Evolutionary conservation across 2,888 invertebrate genomes (phyloP), one percentile per base, ranked within the genome.

Genomic region (Melanotus villosus): DNA sequence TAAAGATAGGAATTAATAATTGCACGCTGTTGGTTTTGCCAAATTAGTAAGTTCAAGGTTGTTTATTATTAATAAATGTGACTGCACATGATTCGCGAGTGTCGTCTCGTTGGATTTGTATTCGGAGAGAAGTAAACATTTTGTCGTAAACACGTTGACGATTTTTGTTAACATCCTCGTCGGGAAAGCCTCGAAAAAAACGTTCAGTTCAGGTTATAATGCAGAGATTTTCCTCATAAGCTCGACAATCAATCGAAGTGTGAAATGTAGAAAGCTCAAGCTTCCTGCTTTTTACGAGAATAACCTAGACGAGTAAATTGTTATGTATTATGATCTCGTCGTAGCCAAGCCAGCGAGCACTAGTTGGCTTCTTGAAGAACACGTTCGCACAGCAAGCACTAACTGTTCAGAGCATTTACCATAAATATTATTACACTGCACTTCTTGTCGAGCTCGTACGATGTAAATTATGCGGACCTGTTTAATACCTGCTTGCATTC

Each of bases 391-490:
- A 56, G 56, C 66, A 26, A 64, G 59, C 64, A 45, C 43, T 70
- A 71, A 71, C 71, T 71, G 71, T 68, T 71, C 47, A 21, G 56
- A 71, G 60, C 64, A 68, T 68, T 71, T 71, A 68, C 71, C 71
- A 71, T 71, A 71, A 71, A 71, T 71, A 71, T 71, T 71, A 65
- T 65, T 68, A 62, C 63, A 50, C 57, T 69, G 65, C 69, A 69
- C 69, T 65, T 69, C 69, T 69, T 65, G 69, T 69, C 60, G 59
- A 60, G 64, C 58, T 50, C 57, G 58, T 68, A 58, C 68, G 36
- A 68, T 68, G 68, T 68, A 62, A 60, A 65, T 65, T 63, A 65
- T 59, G 56, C 69, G 64, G 65, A 70, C 70, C 70, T 67, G 70
- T 70, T 70, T 70, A 70, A 58, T 67, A 58, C 70, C 64, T 67